A percentile compares a stretch with the other conserved stretches of the same genome.
These are phyloP conservation scores for Sebastes umbrosus DNA, from an alignment of 2,797 vertebrate species.

Conservation along the genomic window DNA sequence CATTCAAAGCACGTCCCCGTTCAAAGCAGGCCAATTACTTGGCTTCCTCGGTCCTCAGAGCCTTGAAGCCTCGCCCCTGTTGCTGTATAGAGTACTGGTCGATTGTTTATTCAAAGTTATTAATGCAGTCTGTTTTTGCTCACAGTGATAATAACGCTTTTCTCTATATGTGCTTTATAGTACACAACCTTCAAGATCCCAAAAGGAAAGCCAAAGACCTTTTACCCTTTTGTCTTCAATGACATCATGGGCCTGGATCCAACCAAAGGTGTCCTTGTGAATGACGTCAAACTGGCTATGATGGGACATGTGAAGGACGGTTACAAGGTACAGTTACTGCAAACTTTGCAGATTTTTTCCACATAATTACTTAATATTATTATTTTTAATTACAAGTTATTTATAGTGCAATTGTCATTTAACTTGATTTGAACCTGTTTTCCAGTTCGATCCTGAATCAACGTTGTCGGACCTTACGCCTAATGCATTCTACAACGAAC, in stretches of 20 bases:
- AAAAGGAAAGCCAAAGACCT: rapidly evolving
- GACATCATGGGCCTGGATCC: slow-evolving; percentile 3
- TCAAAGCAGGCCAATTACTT: no score
- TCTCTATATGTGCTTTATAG: not conserved
- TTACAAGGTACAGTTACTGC: not conserved
- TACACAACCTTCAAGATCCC: not conserved
- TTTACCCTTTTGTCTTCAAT: slow-evolving; percentile 23
- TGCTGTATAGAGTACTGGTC: no score
- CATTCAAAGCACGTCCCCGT: no score
- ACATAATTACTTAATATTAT: not conserved
- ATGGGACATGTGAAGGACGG: not conserved
- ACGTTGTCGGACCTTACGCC: rapidly evolving
- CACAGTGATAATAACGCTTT: no score
- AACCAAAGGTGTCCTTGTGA: rapidly evolving
- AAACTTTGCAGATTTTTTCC: not conserved
- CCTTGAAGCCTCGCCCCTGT: no score
- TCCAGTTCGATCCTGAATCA: not conserved
- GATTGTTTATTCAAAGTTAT: no score
- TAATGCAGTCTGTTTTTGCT: no score
- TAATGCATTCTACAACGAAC: rapidly evolving
- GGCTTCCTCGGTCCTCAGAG: no score
- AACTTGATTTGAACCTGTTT: not conserved
- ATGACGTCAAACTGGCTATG: slow-evolving; percentile 2
- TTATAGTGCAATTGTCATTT: no score
- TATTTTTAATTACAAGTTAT: no score